Base-by-base conservation (phyloP, 2,797 vertebrate species). In the Macroramphosus scolopax region DNA sequence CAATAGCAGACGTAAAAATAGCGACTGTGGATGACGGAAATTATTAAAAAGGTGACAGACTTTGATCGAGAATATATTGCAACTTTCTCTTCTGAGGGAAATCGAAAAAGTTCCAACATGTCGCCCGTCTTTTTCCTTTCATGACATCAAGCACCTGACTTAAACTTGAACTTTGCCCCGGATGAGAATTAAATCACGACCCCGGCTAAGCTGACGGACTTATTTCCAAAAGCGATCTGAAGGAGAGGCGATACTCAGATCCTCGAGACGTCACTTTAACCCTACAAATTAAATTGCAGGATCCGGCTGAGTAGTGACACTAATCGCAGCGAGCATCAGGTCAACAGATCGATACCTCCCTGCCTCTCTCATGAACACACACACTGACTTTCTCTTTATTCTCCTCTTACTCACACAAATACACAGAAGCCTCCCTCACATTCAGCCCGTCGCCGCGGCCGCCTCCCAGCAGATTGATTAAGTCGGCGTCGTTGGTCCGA, bases 271-370 rank as follows among this genome's bases (percentile, higher is more conserved):
- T n/a, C 54, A 38, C 62, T 53, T 66, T 45, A 63, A 16, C 8
- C 15, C 13, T 43, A 32, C 55, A 41, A 68, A 71, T 74, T 60
- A 76, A 81, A 78, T 78, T 53, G 56, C 34, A 36, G 26, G 57
- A 56, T 56, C 59, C 33, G 43, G 33, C 35, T 52, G 62, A 71
- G 72, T 57, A 36, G 35, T 49, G 67, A 68, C 67, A 61, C 63
- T 68, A 81, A 68, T 80, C 72, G 75, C 75, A 66, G 56, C 46
- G 54, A 78, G 72, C 68, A 61, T 59, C 11, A 6, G 49, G 69
- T 73, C 51, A 72, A 66, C 64, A 36, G 54, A 81, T 81, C 84
- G 52, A 79, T 83, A 60, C 30, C 38, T 14, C 32, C 12, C 12
- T 5, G 7, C 22, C 20, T 18, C 40, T 29, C 13, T 16, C 13